A percentile compares a stretch with the other conserved stretches of the same genome.
Evolutionary conservation across 2,797 vertebrate genomes (phyloP).

Genomic region (Falco concolor): DNA sequence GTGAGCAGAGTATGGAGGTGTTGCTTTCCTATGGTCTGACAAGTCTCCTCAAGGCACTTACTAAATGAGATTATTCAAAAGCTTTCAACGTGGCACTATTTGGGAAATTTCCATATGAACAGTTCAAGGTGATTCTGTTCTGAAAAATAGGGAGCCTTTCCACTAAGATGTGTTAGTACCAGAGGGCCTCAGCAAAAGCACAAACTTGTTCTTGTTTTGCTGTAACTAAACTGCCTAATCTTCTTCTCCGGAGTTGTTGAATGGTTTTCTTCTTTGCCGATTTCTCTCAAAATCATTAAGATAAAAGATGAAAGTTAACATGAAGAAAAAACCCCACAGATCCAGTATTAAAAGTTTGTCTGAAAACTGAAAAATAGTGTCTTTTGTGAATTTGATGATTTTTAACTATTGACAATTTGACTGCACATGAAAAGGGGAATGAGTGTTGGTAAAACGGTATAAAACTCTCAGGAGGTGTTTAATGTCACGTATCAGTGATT

Average conservation of each 20-base stretch:
- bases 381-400: background rate
- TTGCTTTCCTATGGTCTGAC: background rate
- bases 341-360: background rate
- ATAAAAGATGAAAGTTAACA: background rate
- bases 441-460: background rate
- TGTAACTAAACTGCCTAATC: background rate
- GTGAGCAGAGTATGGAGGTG: background rate
- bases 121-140: background rate
- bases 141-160: background rate
- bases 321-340: background rate
- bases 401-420: background rate
- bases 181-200: background rate
- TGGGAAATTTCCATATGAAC: background rate
- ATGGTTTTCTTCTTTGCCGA: background rate
- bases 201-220: background rate
- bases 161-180: background rate
- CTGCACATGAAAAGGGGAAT: background rate
- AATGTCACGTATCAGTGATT: background rate
- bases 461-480: background rate
- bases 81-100: background rate
- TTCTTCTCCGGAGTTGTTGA: background rate
- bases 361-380: background rate
- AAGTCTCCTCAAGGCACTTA: background rate
- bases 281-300: background rate
- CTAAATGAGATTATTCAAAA: background rate